phyloP scores from a whole-genome alignment of 2,797 vertebrate genomes.

The Orestias chungarensis region DNA sequence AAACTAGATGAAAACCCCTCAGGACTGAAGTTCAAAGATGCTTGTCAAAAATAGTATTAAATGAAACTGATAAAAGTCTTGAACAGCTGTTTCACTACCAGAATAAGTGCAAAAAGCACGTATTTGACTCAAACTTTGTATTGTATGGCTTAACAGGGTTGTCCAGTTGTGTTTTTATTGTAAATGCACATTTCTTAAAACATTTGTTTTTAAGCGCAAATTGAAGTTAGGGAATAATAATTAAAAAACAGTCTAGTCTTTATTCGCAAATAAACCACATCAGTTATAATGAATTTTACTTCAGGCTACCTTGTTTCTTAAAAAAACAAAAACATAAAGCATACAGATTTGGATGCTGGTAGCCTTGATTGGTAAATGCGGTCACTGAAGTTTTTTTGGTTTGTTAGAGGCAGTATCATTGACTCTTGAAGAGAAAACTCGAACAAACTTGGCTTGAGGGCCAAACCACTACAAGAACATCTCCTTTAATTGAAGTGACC shows the following conservation, averaged over 20 bases:
- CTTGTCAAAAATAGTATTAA: background rate
- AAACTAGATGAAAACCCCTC: background rate
- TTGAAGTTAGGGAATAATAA: too few relatives aligned
- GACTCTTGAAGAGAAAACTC: constrained; percentile 59
- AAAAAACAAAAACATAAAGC: constrained; percentile 22
- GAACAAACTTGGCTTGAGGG: constrained; percentile 59
- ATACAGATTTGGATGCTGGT: constrained; percentile 19
- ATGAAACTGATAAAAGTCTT: too few relatives aligned
- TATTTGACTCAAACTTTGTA: background rate
- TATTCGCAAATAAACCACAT: too few relatives aligned
- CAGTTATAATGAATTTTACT: background rate
- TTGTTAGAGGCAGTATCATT: constrained; percentile 56
- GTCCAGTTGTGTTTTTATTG: background rate
- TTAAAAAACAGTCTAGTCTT: too few relatives aligned
- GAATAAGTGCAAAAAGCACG: too few relatives aligned
- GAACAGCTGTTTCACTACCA: too few relatives aligned
- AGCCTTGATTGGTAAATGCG: constrained; percentile 10
- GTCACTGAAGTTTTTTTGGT: constrained; percentile 25
- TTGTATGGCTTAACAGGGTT: background rate
- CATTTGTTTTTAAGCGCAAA: too few relatives aligned
- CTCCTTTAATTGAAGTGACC: constrained; percentile 77
- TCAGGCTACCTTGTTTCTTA: constrained; percentile 8
- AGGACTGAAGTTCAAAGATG: background rate
- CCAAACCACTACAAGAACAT: constrained; percentile 75
- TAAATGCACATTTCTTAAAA: background rate